Base-by-base conservation (phyloP, 2,888 invertebrate species). In the Drosophila maculinotata region DNA sequence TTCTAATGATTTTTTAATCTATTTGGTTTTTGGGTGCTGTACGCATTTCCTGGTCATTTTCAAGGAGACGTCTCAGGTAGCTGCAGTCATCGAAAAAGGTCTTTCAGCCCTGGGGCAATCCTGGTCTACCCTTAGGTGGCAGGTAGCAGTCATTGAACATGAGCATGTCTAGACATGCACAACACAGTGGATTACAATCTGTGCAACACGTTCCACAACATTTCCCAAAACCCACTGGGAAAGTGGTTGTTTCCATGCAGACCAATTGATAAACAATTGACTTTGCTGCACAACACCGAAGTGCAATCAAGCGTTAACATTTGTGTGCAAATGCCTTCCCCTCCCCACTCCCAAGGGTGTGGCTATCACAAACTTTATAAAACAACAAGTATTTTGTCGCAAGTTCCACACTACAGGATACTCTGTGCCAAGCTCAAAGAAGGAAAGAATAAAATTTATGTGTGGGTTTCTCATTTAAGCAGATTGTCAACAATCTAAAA, bases 241-340 rank as follows among this genome's bases (percentile, higher is more conserved):
- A 35, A 39, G 38, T 23, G 35, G n/a, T 48, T 47, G 60, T 65
- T 70, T 48, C 71, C 54, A 70, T 57, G 64, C 70, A 31, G 48
- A 54, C 56, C 69, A 79, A 85, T 80, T 82, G 79, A 72, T 80
- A 81, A 82, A 81, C 80, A 81, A 81, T 81, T 81, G 79, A 81
- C 77, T 85, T 66, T 58, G 51, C 30, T 58, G 71, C 65, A 60
- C 79, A 77, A 42, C 69, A 76, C 45, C 20, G 48, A 77, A 83
- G 59, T 69, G 84, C 86, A 85, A 82, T 79, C 79, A 82, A 70
- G 66, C 86, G 76, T 74, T 70, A 64, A 81, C 69, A 56, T 63
- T 73, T 42, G 36, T 57, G 59, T 60, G 56, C 39, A 69, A 72
- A 56, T 47, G 51, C 15, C 51, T 42, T 15, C 12, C 51, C 10